phyloP scores from a whole-genome alignment of 2,797 vertebrate genomes.

The Mus caroli region DNA sequence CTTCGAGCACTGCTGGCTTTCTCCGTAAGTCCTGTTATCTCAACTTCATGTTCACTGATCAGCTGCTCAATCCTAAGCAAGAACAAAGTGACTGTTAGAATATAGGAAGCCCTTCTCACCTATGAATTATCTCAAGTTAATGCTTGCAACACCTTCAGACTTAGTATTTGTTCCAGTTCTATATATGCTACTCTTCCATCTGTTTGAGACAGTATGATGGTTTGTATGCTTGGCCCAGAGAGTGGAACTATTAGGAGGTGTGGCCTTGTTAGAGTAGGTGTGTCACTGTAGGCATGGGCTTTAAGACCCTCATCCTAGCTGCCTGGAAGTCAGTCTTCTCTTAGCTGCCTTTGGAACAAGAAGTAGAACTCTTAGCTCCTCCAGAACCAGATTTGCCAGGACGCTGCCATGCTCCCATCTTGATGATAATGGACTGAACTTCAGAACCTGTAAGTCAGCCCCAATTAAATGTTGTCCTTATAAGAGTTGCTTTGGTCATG shows the following conservation, averaged over 20 bases:
- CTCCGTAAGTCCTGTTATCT: constrained; percentile 90
- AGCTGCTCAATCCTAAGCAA: constrained; percentile 86
- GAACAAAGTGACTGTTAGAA: background rate
- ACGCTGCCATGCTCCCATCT: background rate
- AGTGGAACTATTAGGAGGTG: background rate
- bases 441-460: background rate
- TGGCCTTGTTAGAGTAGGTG: background rate
- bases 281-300: background rate
- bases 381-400: background rate
- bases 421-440: background rate
- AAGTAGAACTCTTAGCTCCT: background rate
- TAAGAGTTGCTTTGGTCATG: background rate
- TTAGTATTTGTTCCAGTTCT: constrained; percentile 62
- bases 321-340: background rate
- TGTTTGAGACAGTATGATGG: background rate
- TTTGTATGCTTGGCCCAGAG: background rate
- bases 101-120: background rate
- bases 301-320: background rate
- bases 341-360: background rate
- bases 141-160: constrained; percentile 14
- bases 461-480: background rate
- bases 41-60: constrained; percentile 87
- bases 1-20: constrained; percentile 85
- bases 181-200: constrained; percentile 20
- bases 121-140: constrained; percentile 8